Evolutionary conservation across 2,113 vertebrate genomes (phyloP), one percentile per base, ranked within the genome.

Genomic region (Entelurus aequoreus): DNA sequence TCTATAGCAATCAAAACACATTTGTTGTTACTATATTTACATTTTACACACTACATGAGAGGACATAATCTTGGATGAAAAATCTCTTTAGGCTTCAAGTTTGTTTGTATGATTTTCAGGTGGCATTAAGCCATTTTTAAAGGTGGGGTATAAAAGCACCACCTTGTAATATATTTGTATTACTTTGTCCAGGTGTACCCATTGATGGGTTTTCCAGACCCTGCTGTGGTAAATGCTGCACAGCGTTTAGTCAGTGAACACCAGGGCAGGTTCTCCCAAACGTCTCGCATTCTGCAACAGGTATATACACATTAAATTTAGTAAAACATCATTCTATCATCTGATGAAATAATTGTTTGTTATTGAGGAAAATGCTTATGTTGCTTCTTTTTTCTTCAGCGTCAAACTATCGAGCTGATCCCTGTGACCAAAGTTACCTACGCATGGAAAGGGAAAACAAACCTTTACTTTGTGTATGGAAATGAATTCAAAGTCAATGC

Each of bases 391-490:
- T 53, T 2, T 73, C 57, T 76, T 36, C 82, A 93, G 92, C 89
- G 89, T 69, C 92, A 92, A 67, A 87, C 73, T 21, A 71, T 93
- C 4, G 91, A 93, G 66, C 66, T 92, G 71, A 90, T 93, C 55
- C 91, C 92, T 0, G 70, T 93, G 54, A 91, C 90, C 35, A 91
- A 85, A 57, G 87, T 91, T 46, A 78, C 60, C 16, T 92, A 92
- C 71, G 48, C 48, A 1, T 93, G 91, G 92, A 86, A 91, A 73
- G 90, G 72, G 57, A 86, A 84, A 12, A 48, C 63, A 0, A 69
- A 86, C 48, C 48, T 77, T 57, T 93, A 92, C 76, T 92, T 79
- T 75, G 86, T 92, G 52, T 91, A 89, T 54, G 92, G 92, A 11
- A 90, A 86, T 4, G 91, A 93, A 62, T 88, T 83, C 54, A 76